Base-by-base conservation (phyloP, 92 coral and sea anemone genomes). In the Paramuricea clavata region DNA sequence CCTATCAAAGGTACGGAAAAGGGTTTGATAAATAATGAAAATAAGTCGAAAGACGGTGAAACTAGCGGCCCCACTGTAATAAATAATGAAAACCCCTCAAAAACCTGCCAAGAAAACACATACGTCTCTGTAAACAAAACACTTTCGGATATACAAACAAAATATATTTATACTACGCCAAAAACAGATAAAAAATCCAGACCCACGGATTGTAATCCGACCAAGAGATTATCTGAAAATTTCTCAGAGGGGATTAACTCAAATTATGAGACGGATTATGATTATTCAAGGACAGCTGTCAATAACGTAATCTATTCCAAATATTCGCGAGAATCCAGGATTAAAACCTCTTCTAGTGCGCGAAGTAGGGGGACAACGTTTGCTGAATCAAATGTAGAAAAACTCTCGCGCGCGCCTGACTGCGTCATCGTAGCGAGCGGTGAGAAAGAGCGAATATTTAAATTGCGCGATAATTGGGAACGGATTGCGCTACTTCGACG, bases 401-500 rank as follows among this genome's bases (percentile, higher is more conserved):
- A 41, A 1, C 84, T 17, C 8, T 79, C 84, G 33, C 73, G 83
- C 62, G 83, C 83, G 30, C 84, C 84, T 1, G 56, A 79, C 17
- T 0, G 57, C 56, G 56, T 79, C 15, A 42, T 79, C 34, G 72
- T 61, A 6, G 84, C 84, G 23, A 39, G 57, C 22, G 72, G 72
- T 17, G 73, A 79, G 28, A 79, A 59, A 17, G 84, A 79, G 27
- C 57, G 67, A 36, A 79, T 79, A 12, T 34, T 79, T 10, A 7
- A 41, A 26, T 47, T 79, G 69, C 92, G 99, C 8, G 85, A 59
- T 43, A 95, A 96, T 43, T 90, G 93, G 59, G 89, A 94, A 52
- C 89, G 99, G 22, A 90, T 95, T 77, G 76, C 89, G 32, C 69
- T 89, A 31, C 88, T 96, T 33, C 98, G 99, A 34, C 85, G 77